These are phyloP conservation scores for Litoditis marina DNA, from an alignment of 2,888 invertebrate genomes.

Conservation along the genomic window DNA sequence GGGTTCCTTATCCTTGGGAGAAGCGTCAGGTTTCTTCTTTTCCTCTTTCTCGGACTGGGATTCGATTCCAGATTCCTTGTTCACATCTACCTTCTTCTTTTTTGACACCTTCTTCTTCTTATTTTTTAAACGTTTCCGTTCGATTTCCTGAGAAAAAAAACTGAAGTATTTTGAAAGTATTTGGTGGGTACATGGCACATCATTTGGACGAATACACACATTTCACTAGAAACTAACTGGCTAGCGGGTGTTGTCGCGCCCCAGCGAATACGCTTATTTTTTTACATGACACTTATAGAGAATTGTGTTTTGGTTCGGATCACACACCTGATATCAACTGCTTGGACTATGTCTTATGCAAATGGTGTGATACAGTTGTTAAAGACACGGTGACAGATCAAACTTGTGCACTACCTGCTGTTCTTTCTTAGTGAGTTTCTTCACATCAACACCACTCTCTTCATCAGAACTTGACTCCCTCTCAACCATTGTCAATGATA, in stretches of 20 bases:
- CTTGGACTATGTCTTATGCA: too few relatives aligned
- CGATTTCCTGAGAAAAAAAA: constrained; percentile 40
- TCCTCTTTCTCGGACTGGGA: constrained; percentile 11
- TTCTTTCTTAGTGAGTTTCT: constrained; percentile 38
- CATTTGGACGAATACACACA: too few relatives aligned
- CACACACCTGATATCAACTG: too few relatives aligned
- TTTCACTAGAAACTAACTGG: too few relatives aligned
- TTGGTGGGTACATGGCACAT: too few relatives aligned
- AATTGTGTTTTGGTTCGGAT: too few relatives aligned
- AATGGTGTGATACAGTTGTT: too few relatives aligned
- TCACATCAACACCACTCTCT: constrained; percentile 5
- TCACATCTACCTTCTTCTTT: constrained; percentile 24
- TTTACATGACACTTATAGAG: too few relatives aligned
- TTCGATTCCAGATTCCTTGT: constrained; percentile 8
- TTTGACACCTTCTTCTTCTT: constrained; percentile 60
- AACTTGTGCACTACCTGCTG: constrained; percentile 20
- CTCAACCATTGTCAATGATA: too few relatives aligned
- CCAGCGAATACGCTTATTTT: too few relatives aligned
- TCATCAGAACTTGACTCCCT: too few relatives aligned
- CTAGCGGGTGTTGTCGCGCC: too few relatives aligned
- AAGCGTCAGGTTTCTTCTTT: constrained; percentile 5
- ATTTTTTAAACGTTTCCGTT: constrained; percentile 47
- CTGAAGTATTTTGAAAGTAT: background rate
- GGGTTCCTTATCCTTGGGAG: constrained; percentile 5
- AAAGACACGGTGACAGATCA: background rate